Percentiles rank a stretch among this genome's conserved stretches.
These are phyloP conservation scores for Ophioninae sp. DNA, from an alignment of 2,888 invertebrate species.

Conservation along the genomic window DNA sequence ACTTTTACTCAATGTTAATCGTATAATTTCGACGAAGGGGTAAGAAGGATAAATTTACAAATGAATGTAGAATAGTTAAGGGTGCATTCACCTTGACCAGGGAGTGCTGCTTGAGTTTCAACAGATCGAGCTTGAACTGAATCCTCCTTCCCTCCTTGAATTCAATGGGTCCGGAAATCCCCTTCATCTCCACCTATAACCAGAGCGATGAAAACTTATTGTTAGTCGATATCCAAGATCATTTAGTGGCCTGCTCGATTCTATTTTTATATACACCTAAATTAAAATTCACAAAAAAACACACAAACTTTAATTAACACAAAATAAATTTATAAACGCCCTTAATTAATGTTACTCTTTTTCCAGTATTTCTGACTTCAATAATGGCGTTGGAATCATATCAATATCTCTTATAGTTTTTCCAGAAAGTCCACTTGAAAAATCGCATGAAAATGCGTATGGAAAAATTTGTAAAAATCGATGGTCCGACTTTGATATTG, in stretches of 20 bases:
- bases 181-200: constrained; percentile 89
- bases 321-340: neutral
- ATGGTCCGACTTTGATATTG: no score
- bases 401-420: no score
- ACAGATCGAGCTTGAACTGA: constrained; percentile 88
- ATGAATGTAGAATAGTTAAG: neutral
- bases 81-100: constrained; percentile 83
- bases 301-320: no score
- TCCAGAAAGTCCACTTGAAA: no score
- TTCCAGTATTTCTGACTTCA: no score
- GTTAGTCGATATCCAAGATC: constrained; percentile 43
- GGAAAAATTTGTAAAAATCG: no score
- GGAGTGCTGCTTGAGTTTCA: constrained; percentile 88
- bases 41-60: neutral
- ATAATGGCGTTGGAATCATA: no score
- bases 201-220: constrained; percentile 48
- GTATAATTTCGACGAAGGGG: neutral
- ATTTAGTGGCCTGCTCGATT: neutral
- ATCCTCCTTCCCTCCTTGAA: constrained; percentile 90
- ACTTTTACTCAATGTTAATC: neutral
- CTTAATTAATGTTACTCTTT: no score
- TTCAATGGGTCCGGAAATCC: constrained; percentile 90
- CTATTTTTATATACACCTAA: constrained; percentile 5
- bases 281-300: no score
- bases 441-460: no score